Base-by-base conservation (phyloP, 2,113 vertebrate species). In the Phylloscopus trochiloides region DNA sequence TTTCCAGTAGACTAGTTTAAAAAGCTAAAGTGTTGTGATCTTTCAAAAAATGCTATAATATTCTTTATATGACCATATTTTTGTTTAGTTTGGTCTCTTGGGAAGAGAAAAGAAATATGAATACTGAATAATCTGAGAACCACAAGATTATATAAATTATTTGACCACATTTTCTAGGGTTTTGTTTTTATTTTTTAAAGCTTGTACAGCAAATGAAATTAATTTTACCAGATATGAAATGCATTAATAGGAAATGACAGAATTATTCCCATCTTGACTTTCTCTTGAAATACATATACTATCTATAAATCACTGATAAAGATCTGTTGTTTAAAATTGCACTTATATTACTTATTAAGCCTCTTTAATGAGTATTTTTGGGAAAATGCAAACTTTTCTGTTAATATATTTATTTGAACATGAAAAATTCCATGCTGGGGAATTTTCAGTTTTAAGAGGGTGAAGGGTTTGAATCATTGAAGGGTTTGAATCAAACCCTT, bases 1-100 rank as follows among this genome's bases (percentile, higher is more conserved):
- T 90, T 77, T 62, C 42, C 55, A 31, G n/a, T 19, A 54, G 18
- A 28, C 11, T 20, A 28, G 2, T 62, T 88, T 52, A 76, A 86
- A 10, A 32, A 87, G 50, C n/a, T 71, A 19, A 88, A 94, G n/a
- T 73, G 42, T 48, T 34, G 7, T 82, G 67, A 48, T 94, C 72
- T 95, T 94, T 86, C n/a, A 87, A 91, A 75, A 90, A 92, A 87
- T 71, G 31, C 4, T 52, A 4, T 73, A 88, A 89, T 91, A 73
- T 6, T 55, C 36, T 91, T 17, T 79, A 45, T 95, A 85, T 94
- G 71, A 92, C 36, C 50, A n/a, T 59, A 34, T 26, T 91, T 94
- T 67, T 79, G 4, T 75, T 62, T 36, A 50, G 3, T 43, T 75
- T 91, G 1, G 5, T 63, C 14, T 48, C 15, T 29, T 83, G 29